Percentiles rank a stretch among this genome's conserved stretches.
Conservation (phyloP, 2,888 invertebrate genomes). For the Epinotia demarniana region DNA sequence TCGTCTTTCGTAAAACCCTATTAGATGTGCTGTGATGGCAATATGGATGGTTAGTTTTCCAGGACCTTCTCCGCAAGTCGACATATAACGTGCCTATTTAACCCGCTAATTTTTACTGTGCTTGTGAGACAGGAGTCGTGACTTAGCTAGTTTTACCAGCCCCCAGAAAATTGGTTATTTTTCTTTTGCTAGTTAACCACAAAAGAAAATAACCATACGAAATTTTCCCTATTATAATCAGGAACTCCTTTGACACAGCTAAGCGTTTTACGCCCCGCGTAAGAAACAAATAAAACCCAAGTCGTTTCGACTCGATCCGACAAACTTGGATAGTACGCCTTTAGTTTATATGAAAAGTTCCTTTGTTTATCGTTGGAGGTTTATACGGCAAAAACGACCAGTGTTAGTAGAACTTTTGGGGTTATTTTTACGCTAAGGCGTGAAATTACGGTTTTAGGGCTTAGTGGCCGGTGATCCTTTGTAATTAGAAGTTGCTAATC, state of each 20-base stretch:
- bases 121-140: too few relatives aligned
- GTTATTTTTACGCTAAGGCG: conserved; percentile 22
- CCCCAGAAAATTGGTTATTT: too few relatives aligned
- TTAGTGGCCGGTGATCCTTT: background rate
- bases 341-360: conserved; percentile 43
- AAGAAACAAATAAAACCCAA: conserved; percentile 42
- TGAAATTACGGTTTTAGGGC: conserved; percentile 7
- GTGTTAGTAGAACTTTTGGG: conserved; percentile 20
- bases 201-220: background rate
- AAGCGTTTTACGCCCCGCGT: conserved; percentile 30
- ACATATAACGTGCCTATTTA: too few relatives aligned
- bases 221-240: background rate
- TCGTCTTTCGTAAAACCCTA: too few relatives aligned
- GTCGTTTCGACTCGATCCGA: conserved; percentile 34
- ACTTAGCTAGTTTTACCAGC: too few relatives aligned
- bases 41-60: too few relatives aligned
- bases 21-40: too few relatives aligned
- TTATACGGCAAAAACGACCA: conserved; percentile 32
- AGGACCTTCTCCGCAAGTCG: too few relatives aligned
- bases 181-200: background rate
- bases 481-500: background rate
- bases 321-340: conserved; percentile 42
- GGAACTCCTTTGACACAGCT: conserved; percentile 20
- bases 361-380: conserved; percentile 27
- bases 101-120: too few relatives aligned